Base-by-base conservation (phyloP, 2,797 vertebrate species). In the Propithecus perrieri region DNA sequence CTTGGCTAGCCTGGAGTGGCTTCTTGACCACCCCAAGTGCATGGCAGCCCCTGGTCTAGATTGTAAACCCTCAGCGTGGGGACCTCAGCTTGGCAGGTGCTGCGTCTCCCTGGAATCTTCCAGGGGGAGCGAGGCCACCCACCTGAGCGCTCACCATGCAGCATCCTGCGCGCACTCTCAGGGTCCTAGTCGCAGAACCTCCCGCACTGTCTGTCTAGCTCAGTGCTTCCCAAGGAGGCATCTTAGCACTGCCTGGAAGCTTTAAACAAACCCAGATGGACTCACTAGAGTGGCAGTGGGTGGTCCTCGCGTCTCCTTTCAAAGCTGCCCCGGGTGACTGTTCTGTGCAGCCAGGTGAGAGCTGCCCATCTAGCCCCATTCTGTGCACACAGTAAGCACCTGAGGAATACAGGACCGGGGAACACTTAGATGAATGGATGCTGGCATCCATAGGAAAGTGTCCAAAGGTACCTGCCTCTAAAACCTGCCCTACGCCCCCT, bases 371-470 rank as follows among this genome's bases (percentile, higher is more conserved):
- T 8, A 26, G 30, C 15, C 24, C 4, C 11, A 17, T 9, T 30
- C 75, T 24, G 10, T 0, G 53, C 17, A 3, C 7, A 12, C 22
- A 17, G 28, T 13, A 5, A 50, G 30, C 2, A 8, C 24, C 63
- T 41, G 9, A 24, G 1, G 28, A 33, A 72, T 14, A 38, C 0
- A 5, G 1, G 20, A 69, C 5, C 0, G 2, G 50, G 28, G 43
- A n/a, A 30, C 30, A 4, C 48, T 35, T 7, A 0, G 1, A 35
- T 1, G 5, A 3, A 2, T 0, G 4, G n/a, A 48, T 2, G 17
- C 4, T 12, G 53, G 8, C 7, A 12, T 50, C 43, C 11, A 1
- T 0, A 18, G 57, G 20, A 22, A 30, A 18, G 4, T 20, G 57
- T 35, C 46, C 71, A 53, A 22, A 48, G 35, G 5, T 35, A 5